These are phyloP conservation scores for Reticulitermes lucifugus DNA, from an alignment of 2,888 invertebrate genomes.

Conservation along the genomic window DNA sequence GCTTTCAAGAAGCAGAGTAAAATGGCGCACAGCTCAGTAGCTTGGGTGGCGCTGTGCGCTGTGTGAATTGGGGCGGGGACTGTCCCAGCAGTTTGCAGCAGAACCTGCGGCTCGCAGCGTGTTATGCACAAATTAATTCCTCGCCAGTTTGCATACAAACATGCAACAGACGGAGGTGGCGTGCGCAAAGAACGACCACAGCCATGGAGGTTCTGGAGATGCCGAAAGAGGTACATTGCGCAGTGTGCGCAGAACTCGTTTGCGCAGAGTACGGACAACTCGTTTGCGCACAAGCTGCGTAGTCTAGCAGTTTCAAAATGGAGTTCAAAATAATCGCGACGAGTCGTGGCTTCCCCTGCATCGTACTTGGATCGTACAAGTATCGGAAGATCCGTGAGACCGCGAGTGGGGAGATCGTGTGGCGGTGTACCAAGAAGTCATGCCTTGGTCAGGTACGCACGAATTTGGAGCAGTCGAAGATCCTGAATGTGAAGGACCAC, in stretches of 20 bases:
- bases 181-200: no score
- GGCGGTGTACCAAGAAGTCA: conserved; percentile 48
- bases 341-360: conserved; percentile 43
- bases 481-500: conserved; percentile 28
- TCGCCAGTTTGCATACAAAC: no score
- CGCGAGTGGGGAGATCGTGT: conserved; percentile 35
- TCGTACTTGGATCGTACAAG: conserved; percentile 40
- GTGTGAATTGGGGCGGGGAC: no score
- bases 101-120: no score
- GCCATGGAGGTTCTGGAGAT: no score
- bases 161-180: no score
- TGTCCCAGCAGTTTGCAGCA: no score
- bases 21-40: no score
- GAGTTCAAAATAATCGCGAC: conserved; percentile 23
- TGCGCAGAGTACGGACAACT: background rate
- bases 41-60: no score
- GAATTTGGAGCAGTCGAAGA: conserved; percentile 12
- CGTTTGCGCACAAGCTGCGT: background rate
- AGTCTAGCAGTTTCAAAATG: background rate
- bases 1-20: no score
- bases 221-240: background rate
- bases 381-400: conserved; percentile 44
- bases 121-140: no score
- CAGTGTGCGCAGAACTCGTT: conserved; percentile 21
- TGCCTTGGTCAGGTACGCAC: conserved; percentile 43